Conservation (phyloP, 2,888 invertebrate genomes). For the Callimorpha dominula region DNA sequence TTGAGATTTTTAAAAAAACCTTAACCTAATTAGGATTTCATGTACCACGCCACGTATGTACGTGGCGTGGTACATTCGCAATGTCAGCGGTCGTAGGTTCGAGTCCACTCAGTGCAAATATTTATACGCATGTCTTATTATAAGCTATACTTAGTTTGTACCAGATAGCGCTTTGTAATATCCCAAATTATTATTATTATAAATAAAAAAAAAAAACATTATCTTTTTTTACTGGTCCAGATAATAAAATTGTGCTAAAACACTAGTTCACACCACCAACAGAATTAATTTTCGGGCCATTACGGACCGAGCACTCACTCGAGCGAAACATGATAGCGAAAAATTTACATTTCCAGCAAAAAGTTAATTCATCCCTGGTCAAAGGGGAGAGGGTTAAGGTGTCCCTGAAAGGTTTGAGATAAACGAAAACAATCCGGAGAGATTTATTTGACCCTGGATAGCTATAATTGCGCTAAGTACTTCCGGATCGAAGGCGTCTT, state of each 20-base stretch:
- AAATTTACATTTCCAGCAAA: slow-evolving; percentile 57
- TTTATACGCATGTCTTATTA: too few species aligned
- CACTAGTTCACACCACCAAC: slow-evolving; percentile 9
- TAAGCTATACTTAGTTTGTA: too few species aligned
- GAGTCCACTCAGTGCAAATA: too few species aligned
- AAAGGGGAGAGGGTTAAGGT: slow-evolving; percentile 27
- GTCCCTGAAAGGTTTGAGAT: slow-evolving; percentile 66
- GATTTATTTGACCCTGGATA: slow-evolving; percentile 67
- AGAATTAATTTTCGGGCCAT: slow-evolving; percentile 21
- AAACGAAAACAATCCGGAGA: slow-evolving; percentile 70
- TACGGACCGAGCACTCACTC: slow-evolving; percentile 16
- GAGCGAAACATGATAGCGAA: slow-evolving; percentile 54
- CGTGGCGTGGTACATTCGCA: too few species aligned
- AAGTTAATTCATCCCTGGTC: slow-evolving; percentile 19
- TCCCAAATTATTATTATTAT: too few species aligned
- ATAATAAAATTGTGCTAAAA: slow-evolving; percentile 8
- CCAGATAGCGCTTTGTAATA: too few species aligned
- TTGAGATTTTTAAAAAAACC: background rate
- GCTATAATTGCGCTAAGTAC: slow-evolving; percentile 66
- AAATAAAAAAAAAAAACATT: too few species aligned
- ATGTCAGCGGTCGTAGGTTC: too few species aligned
- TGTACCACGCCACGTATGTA: too few species aligned
- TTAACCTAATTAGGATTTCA: background rate
- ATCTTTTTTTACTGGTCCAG: background rate
- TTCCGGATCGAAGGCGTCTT: slow-evolving; percentile 21